These are phyloP conservation scores for Phaetusa simplex DNA, from an alignment of 2,113 vertebrate genomes.

Conservation along the genomic window DNA sequence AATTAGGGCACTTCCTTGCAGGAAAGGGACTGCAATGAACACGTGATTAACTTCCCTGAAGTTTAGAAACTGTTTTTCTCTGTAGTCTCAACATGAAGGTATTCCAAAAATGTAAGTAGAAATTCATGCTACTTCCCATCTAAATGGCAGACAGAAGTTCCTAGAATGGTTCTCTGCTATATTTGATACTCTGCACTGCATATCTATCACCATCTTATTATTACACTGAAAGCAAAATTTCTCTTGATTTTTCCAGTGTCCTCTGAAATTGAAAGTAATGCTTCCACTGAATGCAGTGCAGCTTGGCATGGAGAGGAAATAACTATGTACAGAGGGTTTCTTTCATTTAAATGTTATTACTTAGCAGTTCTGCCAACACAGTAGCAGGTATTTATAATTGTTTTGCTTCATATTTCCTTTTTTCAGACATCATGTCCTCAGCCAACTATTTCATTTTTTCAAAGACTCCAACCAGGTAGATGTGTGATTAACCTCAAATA, in stretches of 20 bases:
- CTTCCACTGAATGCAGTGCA: neutral
- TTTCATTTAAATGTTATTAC: neutral
- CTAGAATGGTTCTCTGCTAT: neutral
- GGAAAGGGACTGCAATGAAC: neutral
- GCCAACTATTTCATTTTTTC: neutral
- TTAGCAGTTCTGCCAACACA: neutral
- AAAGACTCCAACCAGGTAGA: neutral
- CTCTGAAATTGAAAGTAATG: neutral
- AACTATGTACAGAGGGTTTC: neutral
- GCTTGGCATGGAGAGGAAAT: neutral
- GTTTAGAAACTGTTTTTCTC: neutral
- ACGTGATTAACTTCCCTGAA: neutral
- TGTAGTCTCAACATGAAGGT: neutral
- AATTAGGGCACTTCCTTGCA: neutral
- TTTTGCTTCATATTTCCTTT: neutral
- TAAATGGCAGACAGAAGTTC: neutral
- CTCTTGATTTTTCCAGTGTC: neutral
- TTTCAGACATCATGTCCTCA: neutral
- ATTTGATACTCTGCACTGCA: neutral
- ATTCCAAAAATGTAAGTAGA: neutral
- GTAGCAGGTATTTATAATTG: neutral
- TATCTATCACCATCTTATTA: neutral
- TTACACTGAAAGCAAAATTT: neutral
- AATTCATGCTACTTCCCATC: neutral
- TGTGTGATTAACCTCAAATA: constrained; percentile 24